Evolutionary conservation across 64 coral and sea anemone genomes (phyloP).

Genomic region (Stichodactyla helianthus): DNA sequence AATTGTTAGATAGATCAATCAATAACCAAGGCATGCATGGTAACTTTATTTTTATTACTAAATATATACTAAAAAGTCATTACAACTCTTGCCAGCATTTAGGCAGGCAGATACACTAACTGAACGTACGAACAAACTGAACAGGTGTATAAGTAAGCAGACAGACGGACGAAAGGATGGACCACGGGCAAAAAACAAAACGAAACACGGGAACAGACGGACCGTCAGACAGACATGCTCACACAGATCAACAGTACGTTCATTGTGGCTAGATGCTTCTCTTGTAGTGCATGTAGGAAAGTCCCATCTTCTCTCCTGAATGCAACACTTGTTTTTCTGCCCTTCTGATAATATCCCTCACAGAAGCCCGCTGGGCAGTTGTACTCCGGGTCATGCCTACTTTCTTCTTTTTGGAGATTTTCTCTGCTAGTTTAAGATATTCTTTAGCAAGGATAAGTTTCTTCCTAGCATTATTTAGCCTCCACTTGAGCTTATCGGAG

Average conservation of each 20-base stretch:
- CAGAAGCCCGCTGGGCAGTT: background rate
- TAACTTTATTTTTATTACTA: too few species aligned
- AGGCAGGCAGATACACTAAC: too few species aligned
- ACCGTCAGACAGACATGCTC: background rate
- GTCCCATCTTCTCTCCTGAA: constrained; percentile 23
- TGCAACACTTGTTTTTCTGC: constrained; percentile 15
- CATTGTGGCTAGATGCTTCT: background rate
- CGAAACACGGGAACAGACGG: background rate
- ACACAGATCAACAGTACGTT: background rate
- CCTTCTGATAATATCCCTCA: constrained; percentile 8
- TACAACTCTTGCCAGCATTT: too few species aligned
- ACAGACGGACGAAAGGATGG: background rate
- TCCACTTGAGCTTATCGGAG: constrained; percentile 1
- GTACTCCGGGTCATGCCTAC: too few species aligned
- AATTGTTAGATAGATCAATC: too few species aligned
- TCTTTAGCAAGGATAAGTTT: constrained; percentile 1
- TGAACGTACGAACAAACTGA: too few species aligned
- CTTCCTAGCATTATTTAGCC: background rate
- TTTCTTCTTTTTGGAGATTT: constrained; percentile 7
- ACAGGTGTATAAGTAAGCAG: too few species aligned
- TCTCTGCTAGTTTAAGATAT: constrained; percentile 6
- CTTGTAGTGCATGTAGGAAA: constrained; percentile 23
- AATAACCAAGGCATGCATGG: too few species aligned
- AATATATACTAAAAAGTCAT: too few species aligned
- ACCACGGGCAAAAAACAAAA: background rate